Evolutionary conservation across 2,888 invertebrate species (phyloP).

Genomic region (Myopa testacea): DNA sequence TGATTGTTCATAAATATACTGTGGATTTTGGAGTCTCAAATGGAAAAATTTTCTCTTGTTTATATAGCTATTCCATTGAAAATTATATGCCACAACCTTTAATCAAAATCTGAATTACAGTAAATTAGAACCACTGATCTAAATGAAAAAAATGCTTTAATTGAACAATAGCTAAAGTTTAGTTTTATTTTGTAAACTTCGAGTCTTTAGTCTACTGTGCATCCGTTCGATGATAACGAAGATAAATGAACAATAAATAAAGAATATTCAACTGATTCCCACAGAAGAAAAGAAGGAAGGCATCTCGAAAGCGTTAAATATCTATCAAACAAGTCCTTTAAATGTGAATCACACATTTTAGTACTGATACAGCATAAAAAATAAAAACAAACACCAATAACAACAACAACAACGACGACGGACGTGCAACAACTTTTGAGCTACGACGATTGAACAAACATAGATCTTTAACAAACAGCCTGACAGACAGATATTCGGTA

Average conservation of each 20-base stretch:
- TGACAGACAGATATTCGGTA: slow-evolving; percentile 2
- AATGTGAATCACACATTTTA: slow-evolving; percentile 15
- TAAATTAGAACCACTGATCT: no score
- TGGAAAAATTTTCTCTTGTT: no score
- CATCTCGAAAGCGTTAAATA: slow-evolving; percentile 33
- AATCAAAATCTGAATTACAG: no score
- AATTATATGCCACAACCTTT: no score
- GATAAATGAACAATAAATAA: slow-evolving; percentile 30
- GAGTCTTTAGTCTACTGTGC: slow-evolving; percentile 5
- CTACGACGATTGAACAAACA: not conserved
- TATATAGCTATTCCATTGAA: no score
- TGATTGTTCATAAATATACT: not conserved
- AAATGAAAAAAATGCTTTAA: no score
- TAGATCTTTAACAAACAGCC: slow-evolving; percentile 12
- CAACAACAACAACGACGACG: not conserved
- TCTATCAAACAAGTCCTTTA: slow-evolving; percentile 27
- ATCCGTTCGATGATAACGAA: not conserved
- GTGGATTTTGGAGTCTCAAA: no score
- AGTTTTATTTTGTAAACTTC: no score
- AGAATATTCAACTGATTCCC: slow-evolving; percentile 24
- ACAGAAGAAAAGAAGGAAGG: slow-evolving; percentile 11
- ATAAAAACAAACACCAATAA: not conserved
- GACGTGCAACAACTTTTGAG: not conserved
- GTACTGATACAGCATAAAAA: not conserved
- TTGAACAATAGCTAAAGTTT: no score